Evolutionary conservation across 2,888 invertebrate species (phyloP).

Genomic region (Phyllotreta striolata): DNA sequence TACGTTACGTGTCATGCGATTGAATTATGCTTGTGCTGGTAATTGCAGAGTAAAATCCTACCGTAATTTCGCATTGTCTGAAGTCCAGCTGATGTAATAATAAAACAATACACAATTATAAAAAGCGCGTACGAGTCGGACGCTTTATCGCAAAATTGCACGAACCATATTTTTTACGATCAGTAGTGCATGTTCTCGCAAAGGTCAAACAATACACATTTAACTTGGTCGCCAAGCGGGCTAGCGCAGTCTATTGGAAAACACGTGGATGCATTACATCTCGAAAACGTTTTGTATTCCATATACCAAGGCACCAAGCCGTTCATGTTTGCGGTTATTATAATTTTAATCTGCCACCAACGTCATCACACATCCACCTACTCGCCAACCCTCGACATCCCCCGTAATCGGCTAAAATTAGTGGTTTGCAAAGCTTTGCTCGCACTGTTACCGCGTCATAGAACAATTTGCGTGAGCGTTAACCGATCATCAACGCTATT

Average conservation of each 20-base stretch:
- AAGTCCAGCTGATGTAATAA: constrained; percentile 3
- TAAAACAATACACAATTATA: constrained; percentile 6
- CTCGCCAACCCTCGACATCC: no score
- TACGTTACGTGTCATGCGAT: no score
- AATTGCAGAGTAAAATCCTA: no score
- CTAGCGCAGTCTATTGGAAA: constrained; percentile 28
- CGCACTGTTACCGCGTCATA: no score
- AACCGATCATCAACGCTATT: no score
- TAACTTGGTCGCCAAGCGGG: constrained; percentile 41
- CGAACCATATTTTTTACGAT: constrained; percentile 22
- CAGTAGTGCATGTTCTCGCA: constrained; percentile 8
- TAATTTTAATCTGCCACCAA: no score
- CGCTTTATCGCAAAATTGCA: constrained; percentile 33
- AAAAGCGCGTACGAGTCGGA: constrained; percentile 2
- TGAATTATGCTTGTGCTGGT: no score
- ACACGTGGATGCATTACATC: neutral
- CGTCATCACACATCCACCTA: no score
- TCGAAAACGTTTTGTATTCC: constrained; percentile 1
- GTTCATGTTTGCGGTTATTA: neutral
- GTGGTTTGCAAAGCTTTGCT: no score
- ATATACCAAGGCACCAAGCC: neutral
- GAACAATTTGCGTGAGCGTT: no score
- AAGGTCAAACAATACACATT: constrained; percentile 37
- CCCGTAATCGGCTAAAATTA: no score
- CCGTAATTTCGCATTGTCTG: neutral